Evolutionary conservation across 1,140 invertebrate genomes (phyloP).

Genomic region (Potamilus streckersoni): DNA sequence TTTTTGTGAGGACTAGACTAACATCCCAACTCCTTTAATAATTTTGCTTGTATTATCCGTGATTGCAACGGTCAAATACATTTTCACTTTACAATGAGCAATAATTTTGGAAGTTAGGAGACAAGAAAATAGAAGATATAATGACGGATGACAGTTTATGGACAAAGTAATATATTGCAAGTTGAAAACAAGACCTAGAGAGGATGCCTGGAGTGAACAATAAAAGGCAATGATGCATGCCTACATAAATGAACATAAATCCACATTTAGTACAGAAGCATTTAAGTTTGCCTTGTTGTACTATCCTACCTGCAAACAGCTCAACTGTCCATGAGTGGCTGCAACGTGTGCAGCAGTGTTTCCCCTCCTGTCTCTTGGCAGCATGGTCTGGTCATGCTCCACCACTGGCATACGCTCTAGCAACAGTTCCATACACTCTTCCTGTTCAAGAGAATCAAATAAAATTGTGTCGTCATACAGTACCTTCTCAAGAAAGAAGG

Average conservation of each 20-base stretch:
- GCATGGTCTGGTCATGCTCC: neutral
- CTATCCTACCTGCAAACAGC: constrained; percentile 29
- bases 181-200: neutral
- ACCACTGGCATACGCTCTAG: constrained; percentile 24
- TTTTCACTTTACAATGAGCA: too few species aligned
- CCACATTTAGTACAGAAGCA: neutral
- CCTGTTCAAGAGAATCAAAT: constrained; percentile 2
- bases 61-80: too few species aligned
- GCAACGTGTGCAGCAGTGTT: constrained; percentile 31
- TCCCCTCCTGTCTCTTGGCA: constrained; percentile 21
- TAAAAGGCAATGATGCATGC: neutral
- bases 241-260: neutral
- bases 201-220: neutral
- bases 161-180: neutral
- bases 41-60: too few species aligned
- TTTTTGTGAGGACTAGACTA: too few species aligned
- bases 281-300: neutral
- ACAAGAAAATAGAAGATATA: neutral
- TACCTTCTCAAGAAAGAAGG: too few species aligned
- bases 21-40: too few species aligned
- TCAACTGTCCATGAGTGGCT: constrained; percentile 26
- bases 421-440: constrained; percentile 19
- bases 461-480: neutral
- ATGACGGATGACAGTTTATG: neutral
- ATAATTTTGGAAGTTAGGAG: too few species aligned